Evolutionary conservation across 2,888 invertebrate genomes (phyloP), one percentile per base, ranked within the genome.

Genomic region (Drosophila mayaguana): DNA sequence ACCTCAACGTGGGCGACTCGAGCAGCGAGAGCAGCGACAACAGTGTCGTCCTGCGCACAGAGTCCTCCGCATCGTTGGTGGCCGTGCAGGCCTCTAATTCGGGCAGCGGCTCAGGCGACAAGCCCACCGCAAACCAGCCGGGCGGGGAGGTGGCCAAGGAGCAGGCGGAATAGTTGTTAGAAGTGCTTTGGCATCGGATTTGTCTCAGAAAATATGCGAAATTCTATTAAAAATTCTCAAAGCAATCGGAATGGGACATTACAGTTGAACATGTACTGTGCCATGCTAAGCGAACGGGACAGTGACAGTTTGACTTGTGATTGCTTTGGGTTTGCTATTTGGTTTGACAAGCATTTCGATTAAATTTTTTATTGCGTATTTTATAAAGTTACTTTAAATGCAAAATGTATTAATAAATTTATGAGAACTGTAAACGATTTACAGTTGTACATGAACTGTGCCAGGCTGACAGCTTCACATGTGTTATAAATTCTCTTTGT

Each of bases 11-110:
- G 22, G 89, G 83, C 28, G 87, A 90, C 18, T 86, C 87, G 12
- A 86, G 90, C 67, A 86, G 85, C 32, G 83, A 88, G 61, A 86
- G 90, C 63, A 86, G 89, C 54, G 85, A 86, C 36, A 88, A 69
- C 9, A 86, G 85, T 59, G 89, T 86, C 12, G 87, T 90, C 0
- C 53, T 78, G 6, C 78, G 86, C 14, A 40, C 75, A 0, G 80
- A 72, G 6, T 80, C 86, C 0, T 64, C 86, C 1, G 55, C 72
- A 8, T 75, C 76, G 1, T 51, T 80, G 50, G 75, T 78, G 28
- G 69, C 55, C 36, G 63, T 25, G 16, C 76, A 76, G 16, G 73
- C 80, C 5, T 73, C 74, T 2, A 70, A 81, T 0, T 78, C 72
- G 3, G 89, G 88, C 1, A 75, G 72, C 0, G 89, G 89, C 0